A percentile compares a stretch with the other conserved stretches of the same genome.
phyloP scores from a whole-genome alignment of 2,888 invertebrate genomes.

The Clanis bilineata region DNA sequence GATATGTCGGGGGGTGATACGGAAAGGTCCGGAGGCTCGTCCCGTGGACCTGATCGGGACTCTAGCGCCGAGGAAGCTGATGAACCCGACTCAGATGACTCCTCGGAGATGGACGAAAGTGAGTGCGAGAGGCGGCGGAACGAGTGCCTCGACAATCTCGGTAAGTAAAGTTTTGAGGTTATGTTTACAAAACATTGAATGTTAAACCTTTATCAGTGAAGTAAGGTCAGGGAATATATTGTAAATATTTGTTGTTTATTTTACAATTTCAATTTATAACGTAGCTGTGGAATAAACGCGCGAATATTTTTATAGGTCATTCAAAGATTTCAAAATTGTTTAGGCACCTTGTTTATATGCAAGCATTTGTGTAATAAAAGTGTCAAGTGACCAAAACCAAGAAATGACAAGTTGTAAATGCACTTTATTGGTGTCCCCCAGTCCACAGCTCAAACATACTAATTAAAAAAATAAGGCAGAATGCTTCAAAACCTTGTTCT shows the following conservation, averaged over 20 bases:
- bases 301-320: background rate
- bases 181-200: conserved; percentile 75
- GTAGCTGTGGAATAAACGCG: background rate
- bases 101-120: conserved; percentile 95
- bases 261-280: background rate
- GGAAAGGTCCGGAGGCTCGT: conserved; percentile 85
- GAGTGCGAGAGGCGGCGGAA: conserved; percentile 93
- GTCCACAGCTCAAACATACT: too few relatives aligned
- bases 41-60: conserved; percentile 84
- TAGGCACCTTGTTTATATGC: too few relatives aligned
- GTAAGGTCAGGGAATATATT: background rate
- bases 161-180: conserved; percentile 68
- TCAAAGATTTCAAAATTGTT: too few relatives aligned
- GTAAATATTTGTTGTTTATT: background rate
- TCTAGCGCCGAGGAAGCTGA: conserved; percentile 90
- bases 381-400: too few relatives aligned
- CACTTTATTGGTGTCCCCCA: too few relatives aligned
- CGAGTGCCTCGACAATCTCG: conserved; percentile 92
- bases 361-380: too few relatives aligned
- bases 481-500: too few relatives aligned
- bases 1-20: conserved; percentile 87
- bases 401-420: too few relatives aligned
- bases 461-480: too few relatives aligned
- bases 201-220: background rate
- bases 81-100: conserved; percentile 92